Evolutionary conservation across 2,113 vertebrate genomes (phyloP).

Genomic region (Epinephelus fuscoguttatus): DNA sequence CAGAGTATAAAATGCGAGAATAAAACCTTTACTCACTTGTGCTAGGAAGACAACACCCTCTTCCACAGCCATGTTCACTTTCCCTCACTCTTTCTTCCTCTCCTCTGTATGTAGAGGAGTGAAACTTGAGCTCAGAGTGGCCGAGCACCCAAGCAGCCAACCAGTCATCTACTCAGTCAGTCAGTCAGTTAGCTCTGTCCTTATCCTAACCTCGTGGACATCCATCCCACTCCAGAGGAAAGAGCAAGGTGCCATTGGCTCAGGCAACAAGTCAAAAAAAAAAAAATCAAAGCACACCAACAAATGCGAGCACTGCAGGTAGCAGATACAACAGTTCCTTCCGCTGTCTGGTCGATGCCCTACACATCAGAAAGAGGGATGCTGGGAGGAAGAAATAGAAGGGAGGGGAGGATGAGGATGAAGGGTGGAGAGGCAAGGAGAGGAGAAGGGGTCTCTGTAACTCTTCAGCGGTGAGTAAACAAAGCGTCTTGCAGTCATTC

Average conservation of each 20-base stretch:
- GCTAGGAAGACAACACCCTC: slow-evolving; percentile 89
- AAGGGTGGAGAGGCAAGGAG: slow-evolving; percentile 9
- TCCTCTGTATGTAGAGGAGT: slow-evolving; percentile 46
- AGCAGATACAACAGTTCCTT: slow-evolving; percentile 42
- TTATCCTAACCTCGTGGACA: slow-evolving; percentile 50
- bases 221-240: slow-evolving; percentile 49
- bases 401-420: slow-evolving; percentile 8
- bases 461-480: slow-evolving; percentile 60
- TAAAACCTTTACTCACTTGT: slow-evolving; percentile 88
- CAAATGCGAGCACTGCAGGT: slow-evolving; percentile 8
- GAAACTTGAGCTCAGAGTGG: slow-evolving; percentile 69
- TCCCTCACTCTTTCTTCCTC: slow-evolving; percentile 53
- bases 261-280: slow-evolving; percentile 23
- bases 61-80: slow-evolving; percentile 91
- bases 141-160: slow-evolving; percentile 42
- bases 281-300: slow-evolving; percentile 29
- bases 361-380: slow-evolving; percentile 32
- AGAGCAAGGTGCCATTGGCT: slow-evolving; percentile 48
- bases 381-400: slow-evolving; percentile 21
- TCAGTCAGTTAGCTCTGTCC: slow-evolving; percentile 43
- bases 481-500: slow-evolving; percentile 70
- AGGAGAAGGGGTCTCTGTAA: slow-evolving; percentile 20
- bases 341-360: slow-evolving; percentile 28
- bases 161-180: slow-evolving; percentile 52
- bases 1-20: neutral